A percentile compares a stretch with the other conserved stretches of the same genome.
Evolutionary conservation across 2,888 invertebrate genomes (phyloP).

Genomic region (Dione juno): DNA sequence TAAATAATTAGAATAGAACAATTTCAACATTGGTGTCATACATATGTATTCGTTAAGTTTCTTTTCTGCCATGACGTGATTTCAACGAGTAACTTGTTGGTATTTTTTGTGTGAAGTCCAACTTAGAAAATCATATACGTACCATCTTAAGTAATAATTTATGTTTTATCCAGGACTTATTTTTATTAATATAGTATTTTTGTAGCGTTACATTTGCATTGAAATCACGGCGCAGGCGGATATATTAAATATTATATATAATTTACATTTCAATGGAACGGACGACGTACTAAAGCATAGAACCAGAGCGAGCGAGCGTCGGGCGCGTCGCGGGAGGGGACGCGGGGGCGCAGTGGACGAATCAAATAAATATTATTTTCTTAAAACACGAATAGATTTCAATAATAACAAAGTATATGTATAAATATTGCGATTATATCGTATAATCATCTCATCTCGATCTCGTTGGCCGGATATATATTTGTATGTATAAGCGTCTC

Average conservation of each 20-base stretch:
- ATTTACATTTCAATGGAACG: slow-evolving; percentile 61
- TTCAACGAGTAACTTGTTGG: slow-evolving; percentile 14
- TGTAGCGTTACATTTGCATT: background rate
- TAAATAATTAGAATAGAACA: slow-evolving; percentile 40
- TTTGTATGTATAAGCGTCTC: slow-evolving; percentile 55
- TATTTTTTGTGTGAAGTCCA: background rate
- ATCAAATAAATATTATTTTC: slow-evolving; percentile 56
- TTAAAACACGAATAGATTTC: slow-evolving; percentile 46
- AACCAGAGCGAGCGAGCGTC: slow-evolving; percentile 52
- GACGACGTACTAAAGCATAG: slow-evolving; percentile 68
- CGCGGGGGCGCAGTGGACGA: slow-evolving; percentile 60
- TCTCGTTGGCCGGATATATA: slow-evolving; percentile 70
- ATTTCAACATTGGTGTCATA: slow-evolving; percentile 40
- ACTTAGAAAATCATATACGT: background rate
- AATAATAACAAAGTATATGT: slow-evolving; percentile 57
- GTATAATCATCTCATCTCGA: slow-evolving; percentile 45
- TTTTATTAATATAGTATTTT: background rate
- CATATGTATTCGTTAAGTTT: slow-evolving; percentile 42
- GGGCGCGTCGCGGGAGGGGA: slow-evolving; percentile 64
- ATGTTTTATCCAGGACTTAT: background rate
- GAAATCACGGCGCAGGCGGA: slow-evolving; percentile 53
- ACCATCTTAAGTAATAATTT: background rate
- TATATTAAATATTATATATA: slow-evolving; percentile 60
- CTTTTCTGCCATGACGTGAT: slow-evolving; percentile 34
- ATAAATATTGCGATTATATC: slow-evolving; percentile 54